Conservation (phyloP, 2,888 invertebrate genomes). For the Formica aserva region DNA sequence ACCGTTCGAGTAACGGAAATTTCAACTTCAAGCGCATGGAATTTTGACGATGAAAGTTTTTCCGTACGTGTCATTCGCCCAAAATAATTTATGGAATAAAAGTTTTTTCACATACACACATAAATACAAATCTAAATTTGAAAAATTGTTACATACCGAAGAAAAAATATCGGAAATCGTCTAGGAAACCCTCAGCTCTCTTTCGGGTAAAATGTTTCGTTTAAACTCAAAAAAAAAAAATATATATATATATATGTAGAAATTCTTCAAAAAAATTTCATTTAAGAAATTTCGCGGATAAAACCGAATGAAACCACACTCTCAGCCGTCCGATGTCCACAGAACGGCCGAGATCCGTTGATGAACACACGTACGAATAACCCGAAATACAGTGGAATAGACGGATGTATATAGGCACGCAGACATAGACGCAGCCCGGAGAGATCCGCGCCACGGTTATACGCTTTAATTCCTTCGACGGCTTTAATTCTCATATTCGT, state of each 20-base stretch:
- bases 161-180: background rate
- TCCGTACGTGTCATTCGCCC: background rate
- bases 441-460: slow-evolving; percentile 79
- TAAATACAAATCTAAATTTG: background rate
- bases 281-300: slow-evolving; percentile 44
- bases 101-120: background rate
- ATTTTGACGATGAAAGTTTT: background rate
- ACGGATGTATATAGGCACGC: slow-evolving; percentile 64
- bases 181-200: background rate
- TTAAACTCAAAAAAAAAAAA: background rate
- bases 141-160: background rate
- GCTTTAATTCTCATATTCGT: slow-evolving; percentile 85
- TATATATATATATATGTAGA: background rate
- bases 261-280: background rate
- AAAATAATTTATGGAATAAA: background rate
- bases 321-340: slow-evolving; percentile 81
- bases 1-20: background rate
- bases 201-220: background rate
- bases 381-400: slow-evolving; percentile 58
- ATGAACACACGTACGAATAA: slow-evolving; percentile 68
- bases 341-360: slow-evolving; percentile 64
- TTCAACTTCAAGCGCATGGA: background rate
- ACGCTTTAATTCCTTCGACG: slow-evolving; percentile 85
- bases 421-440: slow-evolving; percentile 75
- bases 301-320: slow-evolving; percentile 71